Percentiles rank a stretch among this genome's conserved stretches.
Conservation (phyloP, 1,140 invertebrate species). For the Galendromus occidentalis region DNA sequence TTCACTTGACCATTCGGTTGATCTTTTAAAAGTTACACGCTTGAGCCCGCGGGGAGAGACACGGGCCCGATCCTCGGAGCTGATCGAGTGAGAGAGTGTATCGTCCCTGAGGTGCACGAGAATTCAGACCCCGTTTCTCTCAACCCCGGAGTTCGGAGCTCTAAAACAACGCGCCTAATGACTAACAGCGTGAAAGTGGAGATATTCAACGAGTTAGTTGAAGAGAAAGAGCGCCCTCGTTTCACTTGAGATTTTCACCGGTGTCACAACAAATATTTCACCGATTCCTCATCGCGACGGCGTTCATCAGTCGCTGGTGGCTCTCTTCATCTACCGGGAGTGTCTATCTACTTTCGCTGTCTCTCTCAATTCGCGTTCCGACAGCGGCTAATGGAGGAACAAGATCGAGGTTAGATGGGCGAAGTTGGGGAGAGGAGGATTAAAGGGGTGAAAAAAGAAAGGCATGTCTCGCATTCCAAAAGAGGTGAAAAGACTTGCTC, state of each 20-base stretch:
- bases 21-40: too few relatives aligned
- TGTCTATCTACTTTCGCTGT: neutral
- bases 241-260: too few relatives aligned
- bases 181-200: too few relatives aligned
- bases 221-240: too few relatives aligned
- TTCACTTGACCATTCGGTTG: too few relatives aligned
- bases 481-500: neutral
- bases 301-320: neutral
- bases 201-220: too few relatives aligned
- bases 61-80: too few relatives aligned
- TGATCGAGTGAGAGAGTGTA: too few relatives aligned
- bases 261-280: constrained; percentile 10
- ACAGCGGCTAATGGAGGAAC: neutral
- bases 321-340: neutral
- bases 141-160: neutral
- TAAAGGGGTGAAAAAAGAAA: neutral
- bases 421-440: neutral
- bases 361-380: neutral
- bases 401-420: neutral
- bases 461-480: neutral
- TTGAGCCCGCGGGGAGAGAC: too few relatives aligned
- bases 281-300: neutral
- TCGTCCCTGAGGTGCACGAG: neutral
- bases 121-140: neutral
- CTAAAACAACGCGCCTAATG: neutral